Evolutionary conservation across 2,888 invertebrate species (phyloP).

Genomic region (Diloba caeruleocephala): DNA sequence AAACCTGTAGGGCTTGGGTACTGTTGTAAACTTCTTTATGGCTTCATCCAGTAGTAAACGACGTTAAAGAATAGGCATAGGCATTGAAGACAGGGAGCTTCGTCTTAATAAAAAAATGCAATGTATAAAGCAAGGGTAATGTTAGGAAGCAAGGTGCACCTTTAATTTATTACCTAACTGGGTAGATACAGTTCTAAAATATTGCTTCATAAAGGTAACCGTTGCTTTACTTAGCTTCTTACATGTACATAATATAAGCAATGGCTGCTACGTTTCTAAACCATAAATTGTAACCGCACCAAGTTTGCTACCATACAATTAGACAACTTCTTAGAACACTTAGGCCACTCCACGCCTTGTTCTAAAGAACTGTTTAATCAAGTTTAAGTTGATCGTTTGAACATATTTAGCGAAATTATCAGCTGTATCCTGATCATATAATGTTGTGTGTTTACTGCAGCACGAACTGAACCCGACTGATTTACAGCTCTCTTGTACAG

Average conservation of each 20-base stretch:
- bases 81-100: neutral
- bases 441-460: slow-evolving; percentile 4
- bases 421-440: slow-evolving; percentile 14
- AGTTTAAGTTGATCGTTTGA: neutral
- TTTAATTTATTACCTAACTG: neutral
- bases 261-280: slow-evolving; percentile 18
- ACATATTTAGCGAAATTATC: slow-evolving; percentile 2
- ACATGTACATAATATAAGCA: slow-evolving; percentile 36
- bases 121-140: too few relatives aligned
- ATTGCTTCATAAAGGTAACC: slow-evolving; percentile 13
- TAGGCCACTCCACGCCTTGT: neutral
- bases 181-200: neutral
- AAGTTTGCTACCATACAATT: slow-evolving; percentile 16
- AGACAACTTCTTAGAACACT: neutral
- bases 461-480: slow-evolving; percentile 7
- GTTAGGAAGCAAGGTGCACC: too few relatives aligned
- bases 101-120: too few relatives aligned
- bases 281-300: slow-evolving; percentile 20
- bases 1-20: neutral
- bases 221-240: slow-evolving; percentile 7
- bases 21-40: too few relatives aligned
- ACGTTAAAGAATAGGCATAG: too few relatives aligned
- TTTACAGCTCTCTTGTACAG: slow-evolving; percentile 27
- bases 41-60: too few relatives aligned
- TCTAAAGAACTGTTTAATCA: neutral